Evolutionary conservation across 1,140 invertebrate genomes (phyloP), one percentile per base, ranked within the genome.

Genomic region (Neelides sp.): DNA sequence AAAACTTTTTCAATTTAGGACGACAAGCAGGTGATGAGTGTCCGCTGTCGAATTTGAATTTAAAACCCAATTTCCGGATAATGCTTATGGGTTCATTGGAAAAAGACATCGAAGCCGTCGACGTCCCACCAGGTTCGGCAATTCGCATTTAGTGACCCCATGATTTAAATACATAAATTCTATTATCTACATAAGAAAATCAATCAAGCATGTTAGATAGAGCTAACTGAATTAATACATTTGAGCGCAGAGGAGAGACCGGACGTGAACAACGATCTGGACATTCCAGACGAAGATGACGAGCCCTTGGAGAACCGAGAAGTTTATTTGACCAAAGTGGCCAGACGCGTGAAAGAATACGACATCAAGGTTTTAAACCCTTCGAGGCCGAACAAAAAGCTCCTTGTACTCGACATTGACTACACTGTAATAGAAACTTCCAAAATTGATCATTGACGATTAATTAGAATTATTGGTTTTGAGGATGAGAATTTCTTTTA

Each of bases 11-110:
- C 55, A 50, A 65, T 67, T 15, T 61, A 93, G 88, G 85, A 22
- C 89, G 88, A 73, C 73, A 78, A 49, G 80, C 85, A 0, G 74
- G 78, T 48, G 84, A 92, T 67, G 78, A 78, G 53, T 77, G 79
- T 55, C 73, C 73, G 39, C 67, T 93, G 17, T 72, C 73, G 12
- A 68, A 76, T 20, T 64, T 92, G 35, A 81, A 81, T 54, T 66
- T 93, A 3, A 92, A 90, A 65, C 76, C 79, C n/a, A 85, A 85
- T 27, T 83, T 85, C 49, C 93, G 94, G 69, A 75, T 97, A 13
- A 94, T 96, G 88, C 85, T 97, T 80, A 92, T 97, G 77, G 93
- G 92, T 0, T 94, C 89, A 0, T 71, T 85, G 20, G 93, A 96
- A 66, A 83, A 90, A 62, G 87, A 86, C 42, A 91, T 97, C 57